A percentile compares a stretch with the other conserved stretches of the same genome.
Evolutionary conservation across 2,113 vertebrate species (phyloP).

Genomic region (Syngnathus floridae): DNA sequence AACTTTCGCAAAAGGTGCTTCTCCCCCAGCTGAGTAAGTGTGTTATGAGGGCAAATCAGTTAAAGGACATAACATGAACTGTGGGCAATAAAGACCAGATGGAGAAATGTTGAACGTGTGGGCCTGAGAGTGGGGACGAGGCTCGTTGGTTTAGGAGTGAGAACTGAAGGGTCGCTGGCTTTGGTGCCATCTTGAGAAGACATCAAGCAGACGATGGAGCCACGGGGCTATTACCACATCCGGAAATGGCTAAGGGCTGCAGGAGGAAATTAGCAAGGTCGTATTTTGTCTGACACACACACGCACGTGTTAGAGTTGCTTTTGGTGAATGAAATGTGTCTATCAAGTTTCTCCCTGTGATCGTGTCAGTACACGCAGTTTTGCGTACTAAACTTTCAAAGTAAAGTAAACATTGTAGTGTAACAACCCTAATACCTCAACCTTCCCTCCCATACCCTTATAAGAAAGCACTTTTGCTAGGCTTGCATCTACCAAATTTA

Average conservation of each 20-base stretch:
- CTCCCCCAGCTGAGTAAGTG: slow-evolving; percentile 11
- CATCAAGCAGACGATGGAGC: slow-evolving; percentile 43
- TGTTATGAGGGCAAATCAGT: slow-evolving; percentile 34
- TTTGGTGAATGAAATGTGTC: slow-evolving; percentile 1
- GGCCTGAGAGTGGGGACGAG: slow-evolving; percentile 39
- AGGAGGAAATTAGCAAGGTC: neutral
- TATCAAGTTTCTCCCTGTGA: slow-evolving; percentile 1
- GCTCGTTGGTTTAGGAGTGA: slow-evolving; percentile 38
- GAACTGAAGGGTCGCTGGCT: slow-evolving; percentile 43
- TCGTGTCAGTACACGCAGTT: slow-evolving; percentile 13
- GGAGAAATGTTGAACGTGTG: slow-evolving; percentile 45
- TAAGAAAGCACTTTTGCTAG: slow-evolving; percentile 29
- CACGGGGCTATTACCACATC: slow-evolving; percentile 13
- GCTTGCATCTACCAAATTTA: slow-evolving; percentile 34
- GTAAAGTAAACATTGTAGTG: slow-evolving; percentile 28
- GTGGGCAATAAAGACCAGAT: slow-evolving; percentile 47
- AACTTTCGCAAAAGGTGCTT: slow-evolving; percentile 2
- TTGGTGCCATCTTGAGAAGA: slow-evolving; percentile 56
- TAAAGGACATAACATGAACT: slow-evolving; percentile 32
- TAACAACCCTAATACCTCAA: slow-evolving; percentile 13
- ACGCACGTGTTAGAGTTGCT: slow-evolving; percentile 4
- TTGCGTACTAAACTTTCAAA: slow-evolving; percentile 37
- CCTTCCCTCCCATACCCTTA: slow-evolving; percentile 39
- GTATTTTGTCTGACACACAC: slow-evolving; percentile 1
- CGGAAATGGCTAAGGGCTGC: slow-evolving; percentile 15